Percentiles rank a stretch among this genome's conserved stretches.
These are phyloP conservation scores for Nymphicus hollandicus DNA, from an alignment of 2,113 vertebrate species.

Conservation along the genomic window DNA sequence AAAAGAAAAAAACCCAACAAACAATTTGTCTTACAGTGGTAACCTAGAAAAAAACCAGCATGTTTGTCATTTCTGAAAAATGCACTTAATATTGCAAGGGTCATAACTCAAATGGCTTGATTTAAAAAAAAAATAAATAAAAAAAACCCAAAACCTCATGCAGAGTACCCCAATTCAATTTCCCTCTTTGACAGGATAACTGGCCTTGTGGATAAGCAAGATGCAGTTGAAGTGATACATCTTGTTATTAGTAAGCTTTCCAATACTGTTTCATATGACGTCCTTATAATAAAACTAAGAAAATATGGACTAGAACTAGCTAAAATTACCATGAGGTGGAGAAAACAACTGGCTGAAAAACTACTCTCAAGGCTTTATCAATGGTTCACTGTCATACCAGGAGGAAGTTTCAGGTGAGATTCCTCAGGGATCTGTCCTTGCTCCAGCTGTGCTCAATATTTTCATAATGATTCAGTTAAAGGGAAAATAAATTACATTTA, in stretches of 20 bases:
- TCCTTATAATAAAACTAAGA: slow-evolving; percentile 27
- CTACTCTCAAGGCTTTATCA: slow-evolving; percentile 15
- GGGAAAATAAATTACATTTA: slow-evolving; percentile 45
- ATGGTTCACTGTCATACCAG: not conserved
- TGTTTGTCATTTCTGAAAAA: not conserved
- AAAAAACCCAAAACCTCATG: too few relatives aligned
- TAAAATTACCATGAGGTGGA: slow-evolving; percentile 29
- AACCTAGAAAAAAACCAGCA: not conserved
- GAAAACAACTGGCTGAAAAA: slow-evolving; percentile 29
- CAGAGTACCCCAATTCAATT: slow-evolving; percentile 6
- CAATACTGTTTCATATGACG: not conserved
- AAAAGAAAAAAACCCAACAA: not conserved
- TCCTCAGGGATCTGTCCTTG: slow-evolving; percentile 56
- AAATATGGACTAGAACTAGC: slow-evolving; percentile 38
- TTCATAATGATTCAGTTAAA: slow-evolving; percentile 64
- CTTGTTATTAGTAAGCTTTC: slow-evolving; percentile 26
- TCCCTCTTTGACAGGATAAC: slow-evolving; percentile 14
- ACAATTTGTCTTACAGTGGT: not conserved
- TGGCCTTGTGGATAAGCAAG: slow-evolving; percentile 11
- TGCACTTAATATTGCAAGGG: not conserved
- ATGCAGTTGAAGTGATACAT: not conserved
- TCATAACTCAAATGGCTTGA: slow-evolving; percentile 33
- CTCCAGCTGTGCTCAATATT: slow-evolving; percentile 59
- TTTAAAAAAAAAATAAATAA: not conserved
- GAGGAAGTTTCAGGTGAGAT: slow-evolving; percentile 37